Evolutionary conservation across 1,140 invertebrate genomes (phyloP).

Genomic region (Maconellicoccus hirsutus): DNA sequence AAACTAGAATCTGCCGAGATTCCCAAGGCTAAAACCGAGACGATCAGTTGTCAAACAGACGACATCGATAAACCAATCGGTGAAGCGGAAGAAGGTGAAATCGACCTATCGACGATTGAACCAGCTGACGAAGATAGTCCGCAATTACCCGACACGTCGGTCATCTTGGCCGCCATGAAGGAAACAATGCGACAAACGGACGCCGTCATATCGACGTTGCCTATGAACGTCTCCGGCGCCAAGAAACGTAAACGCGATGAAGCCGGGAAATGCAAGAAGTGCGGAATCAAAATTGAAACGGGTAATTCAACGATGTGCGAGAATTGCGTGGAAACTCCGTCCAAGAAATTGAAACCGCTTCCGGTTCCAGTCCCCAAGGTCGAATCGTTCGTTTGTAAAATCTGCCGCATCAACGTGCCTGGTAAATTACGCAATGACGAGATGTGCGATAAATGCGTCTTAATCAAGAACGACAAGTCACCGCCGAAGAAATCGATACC

Average conservation of each 20-base stretch:
- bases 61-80: too few relatives aligned
- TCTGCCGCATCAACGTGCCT: background rate
- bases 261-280: background rate
- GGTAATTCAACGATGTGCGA: background rate
- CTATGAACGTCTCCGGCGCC: background rate
- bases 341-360: background rate
- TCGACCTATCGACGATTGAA: background rate
- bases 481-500: background rate
- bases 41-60: too few relatives aligned
- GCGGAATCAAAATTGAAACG: background rate
- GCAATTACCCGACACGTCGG: background rate
- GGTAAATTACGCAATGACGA: background rate
- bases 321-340: background rate
- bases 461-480: background rate
- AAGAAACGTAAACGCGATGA: constrained; percentile 14
- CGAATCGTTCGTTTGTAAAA: background rate
- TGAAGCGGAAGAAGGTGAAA: background rate
- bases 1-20: too few relatives aligned
- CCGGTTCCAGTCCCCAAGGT: background rate
- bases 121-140: background rate
- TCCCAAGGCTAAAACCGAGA: too few relatives aligned
- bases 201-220: background rate
- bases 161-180: background rate
- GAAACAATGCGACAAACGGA: constrained; percentile 10
- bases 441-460: background rate